Base-by-base conservation (phyloP, 2,113 vertebrate genomes). In the Trachemys scripta region DNA sequence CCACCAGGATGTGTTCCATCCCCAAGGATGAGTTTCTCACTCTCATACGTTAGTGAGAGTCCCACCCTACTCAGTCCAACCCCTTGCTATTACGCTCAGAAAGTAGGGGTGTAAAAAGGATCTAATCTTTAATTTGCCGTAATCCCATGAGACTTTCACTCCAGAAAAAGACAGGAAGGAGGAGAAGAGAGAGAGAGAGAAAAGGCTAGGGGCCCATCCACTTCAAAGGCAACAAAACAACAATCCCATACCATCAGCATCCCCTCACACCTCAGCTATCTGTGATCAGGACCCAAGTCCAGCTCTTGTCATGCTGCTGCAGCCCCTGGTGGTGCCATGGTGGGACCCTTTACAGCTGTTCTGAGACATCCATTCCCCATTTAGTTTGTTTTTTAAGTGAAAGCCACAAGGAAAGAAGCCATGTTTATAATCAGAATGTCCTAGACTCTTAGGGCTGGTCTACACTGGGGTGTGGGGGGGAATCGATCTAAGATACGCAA, bases 41-140 rank as follows among this genome's bases (percentile, higher is more conserved):
- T 92, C 53, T 24, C 1, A 0, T 2, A 4, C 9, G 1, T 1
- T 38, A 5, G 5, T 5, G 42, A 90, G 8, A n/a, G 49, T 49
- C 92, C 20, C 19, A 84, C 29, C 20, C 90, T 85, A 14, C 25
- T 29, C 0, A 0, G 31, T 16, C 27, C 27, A 11, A 59, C 27
- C 27, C 27, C 27, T 29, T 59, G 27, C 57, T 59, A 29, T 27
- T 59, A 29, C 27, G 5, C 5, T 29, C 47, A 95, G 59, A 90
- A 85, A 87, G 59, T 0, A 25, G 31, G 25, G 16, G 56, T 87
- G 8, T 69, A 25, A 47, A 10, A 1, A 38, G 27, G 27, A 27
- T 14, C 31, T 65, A 35, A 14, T 35, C 13, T 8, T 31, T 65
- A 35, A 31, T 65, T 35, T 65, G 31, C 13, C 75, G 4, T 4